Evolutionary conservation across 2,113 vertebrate species (phyloP), one percentile per base, ranked within the genome.

Genomic region (Podiceps cristatus): DNA sequence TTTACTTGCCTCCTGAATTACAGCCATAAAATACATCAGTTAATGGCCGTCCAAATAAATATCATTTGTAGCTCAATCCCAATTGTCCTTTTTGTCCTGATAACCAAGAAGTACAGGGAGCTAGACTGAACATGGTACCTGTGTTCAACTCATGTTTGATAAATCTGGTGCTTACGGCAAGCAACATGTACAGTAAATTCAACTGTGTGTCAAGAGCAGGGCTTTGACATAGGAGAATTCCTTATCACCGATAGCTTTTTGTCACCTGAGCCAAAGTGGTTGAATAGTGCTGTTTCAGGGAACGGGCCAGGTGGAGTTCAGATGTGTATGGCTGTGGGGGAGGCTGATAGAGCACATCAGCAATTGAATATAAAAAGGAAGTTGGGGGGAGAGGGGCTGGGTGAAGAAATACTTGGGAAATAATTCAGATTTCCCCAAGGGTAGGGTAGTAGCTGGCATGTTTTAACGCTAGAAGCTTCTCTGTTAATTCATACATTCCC

Each of bases 331-430:
- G n/a, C n/a, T 76, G 7, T n/a, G 47, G 58, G 8, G 13, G 28
- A 37, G 8, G 6, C 52, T 63, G 18, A 19, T 6, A 63, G 35
- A 86, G 9, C 27, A 42, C 19, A 12, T 55, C 6, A 25, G 28
- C 45, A 37, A 17, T 10, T 60, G 15, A 93, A 45, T 40, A 20
- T 16, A 64, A 60, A 11, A 37, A 58, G 37, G 19, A 69, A 77
- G 18, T 66, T 4, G 5, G 14, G 13, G 9, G 2, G 0, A 5
- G 12, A 10, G 10, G 2, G 0, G 11, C 55, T 28, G 37, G 37
- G 3, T 71, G 0, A 82, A 82, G 20, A 91, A 90, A 60, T 60
- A 56, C 12, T 35, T 67, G 4, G 8, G 37, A 77, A 77, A 66
- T 76, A 33, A 81, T 74, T 55, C 33, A 24, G 19, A 44, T 89